Evolutionary conservation across 1,140 invertebrate genomes (phyloP).

Genomic region (Scaptomyza hsui): DNA sequence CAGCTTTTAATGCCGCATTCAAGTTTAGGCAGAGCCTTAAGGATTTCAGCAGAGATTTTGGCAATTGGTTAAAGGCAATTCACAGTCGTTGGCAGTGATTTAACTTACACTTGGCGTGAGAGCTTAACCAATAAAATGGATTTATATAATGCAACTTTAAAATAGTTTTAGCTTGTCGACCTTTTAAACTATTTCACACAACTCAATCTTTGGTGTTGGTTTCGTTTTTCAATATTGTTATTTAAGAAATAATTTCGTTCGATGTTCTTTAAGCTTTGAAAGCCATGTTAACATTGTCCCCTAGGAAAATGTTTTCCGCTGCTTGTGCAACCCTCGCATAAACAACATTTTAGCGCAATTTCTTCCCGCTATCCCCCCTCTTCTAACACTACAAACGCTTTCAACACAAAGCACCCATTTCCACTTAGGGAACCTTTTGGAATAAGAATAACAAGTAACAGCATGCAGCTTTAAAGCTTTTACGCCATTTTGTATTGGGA

Average conservation of each 20-base stretch:
- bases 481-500: constrained; percentile 35
- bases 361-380: background rate
- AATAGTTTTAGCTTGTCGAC: too few relatives aligned
- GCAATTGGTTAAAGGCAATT: constrained; percentile 47
- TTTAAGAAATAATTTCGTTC: background rate
- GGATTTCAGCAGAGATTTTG: constrained; percentile 42
- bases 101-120: background rate
- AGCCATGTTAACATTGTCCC: constrained; percentile 17
- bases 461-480: constrained; percentile 29
- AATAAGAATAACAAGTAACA: constrained; percentile 11
- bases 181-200: background rate
- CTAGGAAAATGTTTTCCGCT: background rate
- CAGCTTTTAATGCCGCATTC: constrained; percentile 68
- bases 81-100: constrained; percentile 23
- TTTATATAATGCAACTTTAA: background rate
- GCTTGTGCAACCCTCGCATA: constrained; percentile 27
- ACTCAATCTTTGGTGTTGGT: too few relatives aligned
- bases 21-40: constrained; percentile 54
- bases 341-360: constrained; percentile 62
- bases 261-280: constrained; percentile 11
- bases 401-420: constrained; percentile 55
- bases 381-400: background rate
- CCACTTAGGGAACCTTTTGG: constrained; percentile 70
- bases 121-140: background rate
- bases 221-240: too few relatives aligned